Evolutionary conservation across 2,113 vertebrate species (phyloP).

Genomic region (Chunga burmeisteri): DNA sequence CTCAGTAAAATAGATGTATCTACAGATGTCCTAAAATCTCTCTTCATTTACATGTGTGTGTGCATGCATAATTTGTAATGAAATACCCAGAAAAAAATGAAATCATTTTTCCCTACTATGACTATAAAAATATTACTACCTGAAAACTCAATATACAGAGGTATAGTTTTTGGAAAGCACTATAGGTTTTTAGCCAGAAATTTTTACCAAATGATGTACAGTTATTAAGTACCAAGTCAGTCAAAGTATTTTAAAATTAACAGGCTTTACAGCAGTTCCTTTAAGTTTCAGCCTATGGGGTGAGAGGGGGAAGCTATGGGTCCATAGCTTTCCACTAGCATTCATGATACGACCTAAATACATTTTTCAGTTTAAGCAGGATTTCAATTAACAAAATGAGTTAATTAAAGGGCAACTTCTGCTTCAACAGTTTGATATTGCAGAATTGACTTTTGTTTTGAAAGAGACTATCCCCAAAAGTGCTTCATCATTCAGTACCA

Average conservation of each 20-base stretch:
- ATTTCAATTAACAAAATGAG: not conserved
- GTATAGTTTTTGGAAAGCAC: not conserved
- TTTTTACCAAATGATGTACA: not conserved
- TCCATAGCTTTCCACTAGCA: not conserved
- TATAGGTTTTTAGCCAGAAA: not conserved
- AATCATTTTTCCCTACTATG: not conserved
- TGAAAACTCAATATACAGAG: not conserved
- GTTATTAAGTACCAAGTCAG: not conserved
- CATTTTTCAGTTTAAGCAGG: not conserved
- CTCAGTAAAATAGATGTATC: not conserved
- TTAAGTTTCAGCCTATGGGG: not conserved
- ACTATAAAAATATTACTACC: not conserved
- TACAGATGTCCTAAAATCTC: not conserved
- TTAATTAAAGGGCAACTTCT: not conserved
- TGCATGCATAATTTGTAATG: not conserved
- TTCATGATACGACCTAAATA: not conserved
- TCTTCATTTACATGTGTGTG: not conserved
- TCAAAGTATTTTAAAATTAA: not conserved
- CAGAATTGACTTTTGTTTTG: not conserved
- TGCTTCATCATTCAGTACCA: not conserved
- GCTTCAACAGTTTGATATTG: not conserved
- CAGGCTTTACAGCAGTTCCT: not conserved
- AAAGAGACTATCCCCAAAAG: not conserved
- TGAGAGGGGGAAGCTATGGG: not conserved
- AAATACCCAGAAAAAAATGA: not conserved